Evolutionary conservation across 2,797 vertebrate genomes (phyloP), one percentile per base, ranked within the genome.

Genomic region (Pipistrellus nathusii): DNA sequence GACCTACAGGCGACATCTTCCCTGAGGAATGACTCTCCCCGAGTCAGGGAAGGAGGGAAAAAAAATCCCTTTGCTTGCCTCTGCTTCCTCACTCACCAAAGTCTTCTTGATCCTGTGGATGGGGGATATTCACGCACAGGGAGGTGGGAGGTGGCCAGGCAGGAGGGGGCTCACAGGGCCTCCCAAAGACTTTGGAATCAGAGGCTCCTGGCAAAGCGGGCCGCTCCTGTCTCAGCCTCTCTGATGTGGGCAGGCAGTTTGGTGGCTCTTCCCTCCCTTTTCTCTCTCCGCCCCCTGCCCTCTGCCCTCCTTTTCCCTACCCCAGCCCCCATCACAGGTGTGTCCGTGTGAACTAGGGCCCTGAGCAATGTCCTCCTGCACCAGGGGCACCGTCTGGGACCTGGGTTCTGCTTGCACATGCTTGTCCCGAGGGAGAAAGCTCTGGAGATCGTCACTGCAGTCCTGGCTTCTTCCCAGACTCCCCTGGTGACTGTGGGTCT

Each of bases 1-100:
- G 84, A 84, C 2, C 15, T 66, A 44, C 51, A 69, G 91, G 48
- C 85, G 93, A 68, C 11, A 23, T n/a, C 88, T 76, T 85, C 44
- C 25, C 83, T 69, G 30, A 83, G 14, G 0, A 71, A 53, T n/a
- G 35, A 46, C 46, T 41, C 81, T 90, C 55, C 72, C 71, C 27
- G 11, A 81, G 46, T 80, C 15, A 1, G 82, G 77, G 76, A 46
- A 85, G 68, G 68, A 15, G 20, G 6, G 5, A 15, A n/a, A 90
- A 27, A 66, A 27, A 66, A 11, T 27, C 11, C 14, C 27, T 68
- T 27, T 21, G 38, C 71, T 64, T 17, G 76, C 27, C 71, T 91
- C 73, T 35, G 9, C 46, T 46, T 68, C 48, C 2, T 59, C 57
- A 20, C 62, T 90, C n/a, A 64, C 71, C 59, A 2, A 72, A 62